These are phyloP conservation scores for Crocallis elinguaria DNA, from an alignment of 2,888 invertebrate genomes.

Conservation along the genomic window DNA sequence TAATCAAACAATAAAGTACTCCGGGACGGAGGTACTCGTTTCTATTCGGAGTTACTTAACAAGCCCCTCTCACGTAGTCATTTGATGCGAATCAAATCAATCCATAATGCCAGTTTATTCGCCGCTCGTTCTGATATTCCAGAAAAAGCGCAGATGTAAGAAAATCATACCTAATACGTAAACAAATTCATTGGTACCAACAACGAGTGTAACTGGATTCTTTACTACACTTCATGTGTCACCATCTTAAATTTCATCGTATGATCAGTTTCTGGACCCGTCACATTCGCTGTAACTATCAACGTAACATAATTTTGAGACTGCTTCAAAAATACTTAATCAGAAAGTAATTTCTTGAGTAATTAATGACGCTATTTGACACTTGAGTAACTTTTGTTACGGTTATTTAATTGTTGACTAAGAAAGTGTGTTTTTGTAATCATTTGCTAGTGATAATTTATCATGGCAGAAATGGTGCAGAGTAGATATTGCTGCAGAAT, in stretches of 20 bases:
- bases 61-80: constrained; percentile 10
- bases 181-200: constrained; percentile 5
- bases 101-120: constrained; percentile 12
- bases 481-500: no score
- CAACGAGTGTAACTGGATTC: neutral
- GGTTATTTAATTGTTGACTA: neutral
- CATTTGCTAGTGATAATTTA: no score
- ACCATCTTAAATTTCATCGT: neutral
- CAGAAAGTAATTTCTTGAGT: neutral
- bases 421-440: no score
- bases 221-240: neutral
- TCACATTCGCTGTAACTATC: neutral
- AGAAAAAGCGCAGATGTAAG: constrained; percentile 7
- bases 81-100: constrained; percentile 11
- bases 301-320: neutral
- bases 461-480: no score
- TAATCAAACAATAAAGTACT: neutral
- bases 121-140: constrained; percentile 2
- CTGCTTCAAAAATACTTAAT: neutral
- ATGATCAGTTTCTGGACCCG: neutral
- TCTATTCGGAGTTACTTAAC: constrained; percentile 9
- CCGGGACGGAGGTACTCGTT: neutral
- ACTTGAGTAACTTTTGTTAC: constrained; percentile 5
- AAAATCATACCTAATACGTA: constrained; percentile 14
- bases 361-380: constrained; percentile 5